phyloP scores from a whole-genome alignment of 2,113 vertebrate genomes.

The Periophthalmus modestus region DNA sequence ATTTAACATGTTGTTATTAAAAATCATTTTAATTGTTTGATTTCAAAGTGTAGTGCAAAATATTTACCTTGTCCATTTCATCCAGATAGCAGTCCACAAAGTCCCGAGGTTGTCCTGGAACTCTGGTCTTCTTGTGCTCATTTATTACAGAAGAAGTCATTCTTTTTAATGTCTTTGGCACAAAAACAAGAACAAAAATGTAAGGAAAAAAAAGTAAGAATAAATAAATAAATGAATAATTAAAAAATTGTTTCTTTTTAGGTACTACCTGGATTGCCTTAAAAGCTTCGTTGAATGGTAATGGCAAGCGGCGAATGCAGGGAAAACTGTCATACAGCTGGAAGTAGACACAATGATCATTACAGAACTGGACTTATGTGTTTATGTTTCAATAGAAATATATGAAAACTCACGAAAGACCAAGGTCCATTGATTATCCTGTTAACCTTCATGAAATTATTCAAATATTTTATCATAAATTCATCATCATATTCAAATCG shows the following conservation, averaged over 20 bases:
- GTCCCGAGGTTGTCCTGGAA: conserved; percentile 25
- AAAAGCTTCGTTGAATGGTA: conserved; percentile 35
- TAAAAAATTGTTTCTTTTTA: neutral
- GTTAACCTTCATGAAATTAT: conserved; percentile 7
- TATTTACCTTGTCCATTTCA: conserved; percentile 41
- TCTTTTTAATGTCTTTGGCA: neutral
- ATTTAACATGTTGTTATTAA: neutral
- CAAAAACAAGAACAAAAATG: neutral
- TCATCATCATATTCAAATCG: conserved; percentile 66
- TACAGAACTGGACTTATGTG: neutral
- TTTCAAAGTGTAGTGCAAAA: neutral
- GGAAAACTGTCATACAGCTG: conserved; percentile 28
- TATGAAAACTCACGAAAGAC: conserved; percentile 37
- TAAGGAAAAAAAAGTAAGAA: too few species aligned
- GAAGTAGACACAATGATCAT: neutral
- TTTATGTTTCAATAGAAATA: neutral
- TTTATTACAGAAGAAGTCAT: conserved; percentile 2
- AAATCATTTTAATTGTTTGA: neutral
- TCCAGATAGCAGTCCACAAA: conserved; percentile 45
- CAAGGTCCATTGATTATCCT: conserved; percentile 47
- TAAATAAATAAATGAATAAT: too few species aligned
- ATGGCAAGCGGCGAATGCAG: conserved; percentile 13
- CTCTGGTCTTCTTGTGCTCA: conserved; percentile 23
- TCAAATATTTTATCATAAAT: conserved; percentile 29
- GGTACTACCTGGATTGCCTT: neutral